Evolutionary conservation across 1,140 invertebrate species (phyloP), one percentile per base, ranked within the genome.

Genomic region (Formica exsecta): DNA sequence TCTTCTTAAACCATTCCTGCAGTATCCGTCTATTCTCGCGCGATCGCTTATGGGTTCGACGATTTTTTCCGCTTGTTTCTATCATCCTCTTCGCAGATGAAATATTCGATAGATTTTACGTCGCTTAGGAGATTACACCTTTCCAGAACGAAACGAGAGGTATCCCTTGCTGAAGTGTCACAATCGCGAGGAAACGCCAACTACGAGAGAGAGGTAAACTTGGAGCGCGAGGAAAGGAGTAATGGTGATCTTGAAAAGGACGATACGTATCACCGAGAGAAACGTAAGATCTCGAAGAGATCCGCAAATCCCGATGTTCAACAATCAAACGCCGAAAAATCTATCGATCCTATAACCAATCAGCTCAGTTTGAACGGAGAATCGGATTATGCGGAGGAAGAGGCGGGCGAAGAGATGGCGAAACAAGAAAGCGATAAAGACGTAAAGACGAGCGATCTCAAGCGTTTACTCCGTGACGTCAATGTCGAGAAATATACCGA

Each of bases 321-420:
- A 36, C 36, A 22, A 59, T 80, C 9, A 16, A 29, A 64, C 0
- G 19, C 22, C 48, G 77, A 62, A 11, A 25, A 32, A 0, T 65
- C 65, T 3, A 16, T 29, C 25, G 66, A 79, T 59, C 32, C 1
- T 3, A 29, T n/a, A 0, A 11, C 66, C 0, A 16, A 9, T 0
- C 25, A 29, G 1, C 1, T 44, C 16, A n/a, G 0, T 4, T 70
- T 16, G 8, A 66, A 71, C 5, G 74, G 54, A 5, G 51, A 54
- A 11, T 62, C 16, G 0, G 83, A 85, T 19, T 70, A 89, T 25
- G 51, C 41, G 5, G 88, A 88, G 5, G 88, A 88, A 41, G 81
- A 88, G 32, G 44, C 29, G 0, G 84, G 59, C 2, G 77, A 88
- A 3, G 83, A 91, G 3, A 4, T 54, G 4, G 25, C 29, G 19